Base-by-base conservation (phyloP, 1,140 invertebrate genomes). In the Papilio machaon region DNA sequence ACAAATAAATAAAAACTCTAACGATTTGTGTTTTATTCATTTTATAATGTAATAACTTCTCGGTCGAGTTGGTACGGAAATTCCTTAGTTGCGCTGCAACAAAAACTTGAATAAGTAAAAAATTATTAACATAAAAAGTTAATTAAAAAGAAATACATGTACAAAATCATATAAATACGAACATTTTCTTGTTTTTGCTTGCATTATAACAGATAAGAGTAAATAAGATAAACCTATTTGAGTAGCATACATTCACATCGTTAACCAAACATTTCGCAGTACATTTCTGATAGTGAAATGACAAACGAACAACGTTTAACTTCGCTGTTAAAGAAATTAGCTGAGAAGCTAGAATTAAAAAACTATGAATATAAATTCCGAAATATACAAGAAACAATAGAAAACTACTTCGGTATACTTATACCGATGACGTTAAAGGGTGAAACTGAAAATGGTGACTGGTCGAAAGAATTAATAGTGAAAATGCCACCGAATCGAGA, bases 341-440 rank as follows among this genome's bases (percentile, higher is more conserved):
- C 38, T 15, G 60, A 64, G 15, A 79, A 64, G 47, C 10, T 67
- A 19, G 10, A 67, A 19, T 67, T 79, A 23, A 23, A 79, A 46
- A 79, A 79, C 19, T 64, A 47, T 47, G n/a, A 47, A 19, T 43
- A 23, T 47, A 23, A 64, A 23, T 67, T 23, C 19, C 9, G 43
- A 23, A 67, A 47, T 35, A 23, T 67, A 64, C n/a, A 67, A 46
- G 58, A 79, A 79, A 79, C 46, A 19, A 64, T 67, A n/a, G 60
- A 79, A 19, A 79, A 79, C 19, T 79, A 79, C 19, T 79, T 79
- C 17, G 77, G 77, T 30, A 43, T 79, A 38, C 43, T 79, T 15
- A 30, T 47, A 47, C 77, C 58, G 35, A 49, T 79, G 7, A 79
- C 60, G 9, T 77, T 77, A 13, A 23, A 35, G 17, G 52, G 23